Conservation (phyloP, 2,888 invertebrate genomes). For the Arrhopalites spinosus region DNA sequence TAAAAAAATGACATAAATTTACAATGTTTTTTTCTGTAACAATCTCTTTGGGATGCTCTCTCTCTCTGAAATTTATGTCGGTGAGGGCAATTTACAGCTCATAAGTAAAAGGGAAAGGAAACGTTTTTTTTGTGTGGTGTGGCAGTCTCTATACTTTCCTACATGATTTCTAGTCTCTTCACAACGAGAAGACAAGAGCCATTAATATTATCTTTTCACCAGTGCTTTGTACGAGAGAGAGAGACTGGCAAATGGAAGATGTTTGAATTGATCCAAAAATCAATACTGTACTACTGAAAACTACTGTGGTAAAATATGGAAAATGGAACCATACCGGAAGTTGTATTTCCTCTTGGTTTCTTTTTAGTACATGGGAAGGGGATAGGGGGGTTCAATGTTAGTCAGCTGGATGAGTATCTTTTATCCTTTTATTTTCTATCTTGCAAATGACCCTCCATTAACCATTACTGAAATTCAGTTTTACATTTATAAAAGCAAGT, state of each 20-base stretch:
- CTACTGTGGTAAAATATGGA: no score
- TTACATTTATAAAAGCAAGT: no score
- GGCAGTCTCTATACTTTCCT: no score
- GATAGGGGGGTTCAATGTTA: no score
- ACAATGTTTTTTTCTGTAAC: not conserved
- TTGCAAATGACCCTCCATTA: no score
- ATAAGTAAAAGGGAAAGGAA: not conserved
- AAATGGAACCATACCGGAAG: constrained; percentile 25
- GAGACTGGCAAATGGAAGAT: not conserved
- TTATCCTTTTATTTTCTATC: no score
- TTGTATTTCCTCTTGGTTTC: constrained; percentile 18
- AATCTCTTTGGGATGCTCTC: not conserved
- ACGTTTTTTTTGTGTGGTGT: no score
- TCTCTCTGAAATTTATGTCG: not conserved
- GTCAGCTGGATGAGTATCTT: not conserved
- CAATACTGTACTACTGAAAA: constrained; percentile 11
- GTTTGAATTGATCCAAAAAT: constrained; percentile 28
- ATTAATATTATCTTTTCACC: constrained; percentile 1
- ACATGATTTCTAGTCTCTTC: not conserved
- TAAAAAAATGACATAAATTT: not conserved
- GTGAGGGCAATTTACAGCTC: not conserved
- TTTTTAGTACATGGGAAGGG: not conserved
- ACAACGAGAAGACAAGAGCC: not conserved
- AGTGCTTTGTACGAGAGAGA: not conserved
- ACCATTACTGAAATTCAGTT: no score